Evolutionary conservation across 2,113 vertebrate species (phyloP).

Genomic region (Panurus biarmicus): DNA sequence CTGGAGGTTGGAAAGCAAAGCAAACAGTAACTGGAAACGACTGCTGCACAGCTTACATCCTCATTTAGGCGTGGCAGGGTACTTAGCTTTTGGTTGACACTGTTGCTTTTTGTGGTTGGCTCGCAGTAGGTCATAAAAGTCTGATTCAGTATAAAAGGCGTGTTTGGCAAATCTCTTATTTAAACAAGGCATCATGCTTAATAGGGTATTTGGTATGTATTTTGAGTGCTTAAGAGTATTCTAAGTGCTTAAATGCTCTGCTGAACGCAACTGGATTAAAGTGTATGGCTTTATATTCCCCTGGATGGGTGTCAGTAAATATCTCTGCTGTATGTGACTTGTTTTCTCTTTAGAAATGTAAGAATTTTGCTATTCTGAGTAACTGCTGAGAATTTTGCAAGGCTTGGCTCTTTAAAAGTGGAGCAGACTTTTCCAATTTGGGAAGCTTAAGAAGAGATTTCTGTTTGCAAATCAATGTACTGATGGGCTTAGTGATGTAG

Average conservation of each 20-base stretch:
- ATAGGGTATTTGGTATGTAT: neutral
- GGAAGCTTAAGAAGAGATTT: neutral
- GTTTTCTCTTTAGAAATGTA: neutral
- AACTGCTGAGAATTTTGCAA: neutral
- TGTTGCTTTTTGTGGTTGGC: neutral
- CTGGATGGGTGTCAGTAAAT: neutral
- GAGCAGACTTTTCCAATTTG: neutral
- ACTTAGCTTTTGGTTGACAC: neutral
- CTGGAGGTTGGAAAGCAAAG: slow-evolving; percentile 46
- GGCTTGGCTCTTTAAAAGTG: neutral
- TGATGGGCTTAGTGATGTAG: neutral
- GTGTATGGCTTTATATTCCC: neutral
- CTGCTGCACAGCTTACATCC: neutral
- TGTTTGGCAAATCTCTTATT: neutral
- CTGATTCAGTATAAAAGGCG: neutral
- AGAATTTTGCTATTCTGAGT: neutral
- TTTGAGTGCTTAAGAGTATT: too few species aligned
- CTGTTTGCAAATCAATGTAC: neutral
- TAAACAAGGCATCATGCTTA: neutral
- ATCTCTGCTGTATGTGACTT: neutral
- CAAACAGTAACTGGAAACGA: neutral
- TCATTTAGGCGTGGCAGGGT: neutral
- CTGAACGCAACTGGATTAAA: neutral
- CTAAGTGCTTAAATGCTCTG: neutral
- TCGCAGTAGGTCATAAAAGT: neutral